Percentiles rank a stretch among this genome's conserved stretches.
Evolutionary conservation across 2,888 invertebrate genomes (phyloP).

Genomic region (Drosophila picticornis): DNA sequence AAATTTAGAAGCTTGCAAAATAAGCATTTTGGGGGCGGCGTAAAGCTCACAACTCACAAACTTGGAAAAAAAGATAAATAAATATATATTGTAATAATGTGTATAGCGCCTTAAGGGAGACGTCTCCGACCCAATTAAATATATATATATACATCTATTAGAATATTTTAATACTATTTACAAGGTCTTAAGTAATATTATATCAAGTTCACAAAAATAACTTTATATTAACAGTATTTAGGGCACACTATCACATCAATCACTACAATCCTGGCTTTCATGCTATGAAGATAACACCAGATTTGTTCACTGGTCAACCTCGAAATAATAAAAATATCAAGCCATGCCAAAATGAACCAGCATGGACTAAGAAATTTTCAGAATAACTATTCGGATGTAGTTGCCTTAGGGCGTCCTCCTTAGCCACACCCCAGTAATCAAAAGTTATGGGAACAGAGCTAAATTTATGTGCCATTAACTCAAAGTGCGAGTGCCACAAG

Average conservation of each 20-base stretch:
- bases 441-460: conserved; percentile 69
- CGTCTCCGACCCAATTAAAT: background rate
- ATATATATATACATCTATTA: background rate
- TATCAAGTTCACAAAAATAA: background rate
- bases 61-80: too few relatives aligned
- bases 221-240: background rate
- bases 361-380: conserved; percentile 2
- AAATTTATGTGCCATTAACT: conserved; percentile 78
- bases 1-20: background rate
- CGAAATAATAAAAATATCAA: background rate
- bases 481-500: conserved; percentile 55
- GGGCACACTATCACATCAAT: background rate
- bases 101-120: background rate
- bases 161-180: background rate
- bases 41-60: background rate
- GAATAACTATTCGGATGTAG: conserved; percentile 15
- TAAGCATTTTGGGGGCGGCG: background rate
- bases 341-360: background rate
- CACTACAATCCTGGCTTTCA: background rate
- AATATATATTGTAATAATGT: background rate
- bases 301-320: background rate
- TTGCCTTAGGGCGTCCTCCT: conserved; percentile 16
- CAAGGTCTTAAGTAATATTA: background rate
- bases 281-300: background rate
- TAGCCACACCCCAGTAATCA: conserved; percentile 69